phyloP scores from a whole-genome alignment of 2,113 vertebrate genomes.

The Nettapus auritus region DNA sequence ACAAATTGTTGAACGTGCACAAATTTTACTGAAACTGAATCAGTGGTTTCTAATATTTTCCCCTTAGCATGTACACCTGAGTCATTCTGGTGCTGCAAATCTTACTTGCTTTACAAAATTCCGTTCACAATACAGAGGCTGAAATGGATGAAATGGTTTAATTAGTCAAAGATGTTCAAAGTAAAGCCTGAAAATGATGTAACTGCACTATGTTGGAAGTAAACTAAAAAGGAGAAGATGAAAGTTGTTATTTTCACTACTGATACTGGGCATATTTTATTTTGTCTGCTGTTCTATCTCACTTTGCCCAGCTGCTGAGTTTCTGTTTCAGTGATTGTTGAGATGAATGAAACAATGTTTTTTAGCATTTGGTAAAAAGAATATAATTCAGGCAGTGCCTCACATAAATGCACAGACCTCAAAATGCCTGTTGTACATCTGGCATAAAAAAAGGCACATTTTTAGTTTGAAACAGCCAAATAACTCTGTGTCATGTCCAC shows the following conservation, averaged over 20 bases:
- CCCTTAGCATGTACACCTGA: not conserved
- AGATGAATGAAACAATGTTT: not conserved
- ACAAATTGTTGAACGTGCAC: not conserved
- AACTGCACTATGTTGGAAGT: constrained; percentile 16
- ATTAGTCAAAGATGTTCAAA: constrained; percentile 63
- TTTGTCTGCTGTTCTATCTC: constrained; percentile 15
- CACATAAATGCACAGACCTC: not conserved
- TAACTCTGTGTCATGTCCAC: not conserved
- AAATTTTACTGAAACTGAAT: constrained; percentile 45
- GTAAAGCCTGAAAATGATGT: constrained; percentile 50
- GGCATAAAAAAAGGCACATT: not conserved
- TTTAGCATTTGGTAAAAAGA: not conserved
- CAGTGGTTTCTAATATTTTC: constrained; percentile 22
- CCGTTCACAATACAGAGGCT: constrained; percentile 55
- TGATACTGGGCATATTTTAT: not conserved
- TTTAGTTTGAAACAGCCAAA: not conserved
- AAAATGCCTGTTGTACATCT: not conserved
- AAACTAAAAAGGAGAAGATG: constrained; percentile 31
- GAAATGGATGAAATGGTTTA: constrained; percentile 48
- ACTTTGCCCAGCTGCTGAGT: constrained; percentile 16
- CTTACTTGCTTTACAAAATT: constrained; percentile 21
- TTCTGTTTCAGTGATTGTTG: constrained; percentile 10
- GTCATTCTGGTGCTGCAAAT: constrained; percentile 22
- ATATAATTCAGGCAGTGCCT: not conserved
- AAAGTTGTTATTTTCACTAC: constrained; percentile 25